Conservation (phyloP, 2,113 vertebrate genomes). For the Anoura caudifer region DNA sequence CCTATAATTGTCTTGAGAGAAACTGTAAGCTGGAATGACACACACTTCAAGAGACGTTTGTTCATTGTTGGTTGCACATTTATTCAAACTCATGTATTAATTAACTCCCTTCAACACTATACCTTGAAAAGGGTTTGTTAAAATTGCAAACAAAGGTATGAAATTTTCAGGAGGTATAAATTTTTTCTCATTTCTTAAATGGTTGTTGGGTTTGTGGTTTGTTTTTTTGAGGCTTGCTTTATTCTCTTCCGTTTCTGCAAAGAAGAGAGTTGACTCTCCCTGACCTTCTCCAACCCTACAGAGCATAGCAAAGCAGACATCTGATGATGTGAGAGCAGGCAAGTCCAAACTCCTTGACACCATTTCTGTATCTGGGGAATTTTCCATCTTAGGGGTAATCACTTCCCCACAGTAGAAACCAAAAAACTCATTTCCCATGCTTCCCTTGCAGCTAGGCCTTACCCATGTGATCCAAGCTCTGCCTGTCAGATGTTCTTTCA, state of each 20-base stretch:
- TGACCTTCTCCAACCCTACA: neutral
- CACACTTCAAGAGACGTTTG: neutral
- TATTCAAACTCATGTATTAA: neutral
- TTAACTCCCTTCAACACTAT: neutral
- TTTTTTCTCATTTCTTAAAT: neutral
- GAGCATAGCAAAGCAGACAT: neutral
- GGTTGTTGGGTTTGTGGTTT: neutral
- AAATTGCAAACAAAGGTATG: neutral
- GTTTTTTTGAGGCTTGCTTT: neutral
- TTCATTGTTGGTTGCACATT: fast-evolving
- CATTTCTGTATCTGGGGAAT: neutral
- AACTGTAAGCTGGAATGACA: neutral
- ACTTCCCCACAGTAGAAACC: neutral
- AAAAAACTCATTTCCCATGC: neutral
- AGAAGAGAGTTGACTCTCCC: neutral
- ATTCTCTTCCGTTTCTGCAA: conserved; percentile 11
- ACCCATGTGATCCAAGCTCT: neutral
- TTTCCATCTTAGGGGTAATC: neutral
- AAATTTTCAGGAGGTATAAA: neutral
- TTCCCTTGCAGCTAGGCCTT: neutral
- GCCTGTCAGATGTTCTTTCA: neutral
- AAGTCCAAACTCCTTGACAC: neutral
- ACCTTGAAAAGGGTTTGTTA: neutral
- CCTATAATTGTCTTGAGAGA: neutral
- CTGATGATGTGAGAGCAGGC: neutral